Evolutionary conservation across 37 sponge, comb jelly and placozoan species (phyloP).

Genomic region (Beroe ovata): DNA sequence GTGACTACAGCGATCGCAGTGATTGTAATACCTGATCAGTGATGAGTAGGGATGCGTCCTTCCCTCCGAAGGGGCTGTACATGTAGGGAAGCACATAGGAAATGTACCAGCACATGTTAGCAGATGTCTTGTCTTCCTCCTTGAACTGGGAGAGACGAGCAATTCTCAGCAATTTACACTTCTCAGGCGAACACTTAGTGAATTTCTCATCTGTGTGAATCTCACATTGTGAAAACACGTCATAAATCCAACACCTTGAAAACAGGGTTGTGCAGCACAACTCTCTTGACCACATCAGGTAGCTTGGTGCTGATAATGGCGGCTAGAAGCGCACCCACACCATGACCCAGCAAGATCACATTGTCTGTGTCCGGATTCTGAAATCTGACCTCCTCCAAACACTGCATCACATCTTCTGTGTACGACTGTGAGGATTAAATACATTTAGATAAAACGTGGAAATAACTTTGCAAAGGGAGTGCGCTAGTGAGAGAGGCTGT

Average conservation of each 20-base stretch:
- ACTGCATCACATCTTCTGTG: background rate
- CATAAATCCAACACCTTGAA: conserved; percentile 46
- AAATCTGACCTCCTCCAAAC: conserved; percentile 20
- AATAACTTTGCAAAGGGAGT: too few species aligned
- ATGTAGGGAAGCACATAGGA: conserved; percentile 30
- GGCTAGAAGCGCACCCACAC: conserved; percentile 20
- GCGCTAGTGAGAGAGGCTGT: too few species aligned
- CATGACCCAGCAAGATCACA: conserved; percentile 33
- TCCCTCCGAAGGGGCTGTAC: conserved; percentile 5
- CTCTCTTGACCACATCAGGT: conserved; percentile 44
- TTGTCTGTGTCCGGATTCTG: conserved; percentile 24
- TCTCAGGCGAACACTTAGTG: too few species aligned
- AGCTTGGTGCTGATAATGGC: background rate
- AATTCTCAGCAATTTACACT: too few species aligned
- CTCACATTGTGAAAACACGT: background rate
- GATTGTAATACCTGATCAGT: conserved; percentile 15
- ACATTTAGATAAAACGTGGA: too few species aligned
- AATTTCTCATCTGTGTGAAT: background rate
- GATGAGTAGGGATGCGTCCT: conserved; percentile 16
- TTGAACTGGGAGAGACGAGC: conserved; percentile 24
- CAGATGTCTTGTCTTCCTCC: background rate
- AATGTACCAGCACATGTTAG: conserved; percentile 38
- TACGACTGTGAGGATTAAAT: conserved; percentile 18
- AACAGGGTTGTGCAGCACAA: conserved; percentile 16
- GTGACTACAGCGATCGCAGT: too few species aligned